A percentile compares a stretch with the other conserved stretches of the same genome.
Evolutionary conservation across 1,140 invertebrate species (phyloP).

Genomic region (Eriocheir sinensis): DNA sequence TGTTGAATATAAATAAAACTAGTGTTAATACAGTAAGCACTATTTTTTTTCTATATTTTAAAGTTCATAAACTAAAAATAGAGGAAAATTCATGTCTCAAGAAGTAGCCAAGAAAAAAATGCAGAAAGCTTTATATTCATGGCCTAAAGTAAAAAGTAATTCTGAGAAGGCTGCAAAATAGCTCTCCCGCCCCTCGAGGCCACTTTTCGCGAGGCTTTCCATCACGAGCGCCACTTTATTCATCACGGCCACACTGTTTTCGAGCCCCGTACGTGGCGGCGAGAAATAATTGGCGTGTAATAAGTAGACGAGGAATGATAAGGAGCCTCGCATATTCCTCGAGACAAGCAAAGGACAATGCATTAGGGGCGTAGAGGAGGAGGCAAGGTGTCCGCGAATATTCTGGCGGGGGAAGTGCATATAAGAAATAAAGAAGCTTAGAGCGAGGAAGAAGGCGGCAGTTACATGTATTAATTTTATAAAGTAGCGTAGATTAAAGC

Average conservation of each 20-base stretch:
- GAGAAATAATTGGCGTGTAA: not conserved
- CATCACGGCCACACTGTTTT: not conserved
- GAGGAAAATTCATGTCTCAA: too few species aligned
- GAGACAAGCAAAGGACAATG: not conserved
- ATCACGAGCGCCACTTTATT: not conserved
- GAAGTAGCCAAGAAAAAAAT: too few species aligned
- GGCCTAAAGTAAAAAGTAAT: too few species aligned
- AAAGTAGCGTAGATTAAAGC: not conserved
- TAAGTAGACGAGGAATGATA: not conserved
- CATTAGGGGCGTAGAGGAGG: too few species aligned
- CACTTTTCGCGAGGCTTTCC: not conserved
- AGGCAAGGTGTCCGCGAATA: not conserved
- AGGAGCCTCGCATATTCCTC: not conserved
- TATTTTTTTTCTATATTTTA: too few species aligned
- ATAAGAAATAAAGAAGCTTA: not conserved
- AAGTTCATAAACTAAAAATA: too few species aligned
- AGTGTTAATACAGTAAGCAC: too few species aligned
- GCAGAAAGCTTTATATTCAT: too few species aligned
- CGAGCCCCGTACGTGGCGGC: not conserved
- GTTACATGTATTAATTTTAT: conserved; percentile 16
- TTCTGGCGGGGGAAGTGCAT: not conserved
- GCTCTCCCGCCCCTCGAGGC: not conserved
- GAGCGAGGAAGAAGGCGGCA: not conserved
- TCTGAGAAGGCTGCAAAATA: too few species aligned
- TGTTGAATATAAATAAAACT: too few species aligned